phyloP scores from a whole-genome alignment of 64 coral and sea anemone species.

The Montipora sp. region DNA sequence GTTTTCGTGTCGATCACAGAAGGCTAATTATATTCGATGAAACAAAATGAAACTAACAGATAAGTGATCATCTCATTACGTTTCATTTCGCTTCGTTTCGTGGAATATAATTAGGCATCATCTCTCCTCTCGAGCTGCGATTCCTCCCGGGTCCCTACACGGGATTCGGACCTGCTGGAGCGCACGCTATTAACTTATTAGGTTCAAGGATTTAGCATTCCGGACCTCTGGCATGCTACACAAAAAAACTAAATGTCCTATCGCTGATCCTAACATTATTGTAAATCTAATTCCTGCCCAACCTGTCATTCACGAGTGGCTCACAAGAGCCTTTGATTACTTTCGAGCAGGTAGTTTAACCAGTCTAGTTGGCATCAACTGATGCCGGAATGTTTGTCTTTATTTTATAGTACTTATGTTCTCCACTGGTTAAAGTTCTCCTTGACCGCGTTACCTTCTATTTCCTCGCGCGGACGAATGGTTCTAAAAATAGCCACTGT shows the following conservation, averaged over 20 bases:
- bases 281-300: background rate
- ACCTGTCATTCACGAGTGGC: background rate
- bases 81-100: background rate
- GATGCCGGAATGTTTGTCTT: background rate
- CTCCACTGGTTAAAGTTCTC: too few species aligned
- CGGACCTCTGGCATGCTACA: background rate
- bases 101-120: background rate
- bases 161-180: background rate
- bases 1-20: background rate
- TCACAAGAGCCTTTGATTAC: constrained; percentile 1
- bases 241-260: background rate
- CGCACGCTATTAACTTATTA: background rate
- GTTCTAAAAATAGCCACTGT: too few species aligned
- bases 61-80: background rate
- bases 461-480: too few species aligned
- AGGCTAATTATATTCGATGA: background rate
- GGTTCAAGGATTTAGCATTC: background rate
- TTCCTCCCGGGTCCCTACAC: background rate
- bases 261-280: background rate
- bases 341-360: background rate
- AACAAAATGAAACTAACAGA: background rate
- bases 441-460: too few species aligned
- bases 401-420: background rate
- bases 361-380: background rate
- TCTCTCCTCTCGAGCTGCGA: background rate